A percentile compares a stretch with the other conserved stretches of the same genome.
These are phyloP conservation scores for Sebastes aleutianus DNA, from an alignment of 2,797 vertebrate genomes.

Conservation along the genomic window DNA sequence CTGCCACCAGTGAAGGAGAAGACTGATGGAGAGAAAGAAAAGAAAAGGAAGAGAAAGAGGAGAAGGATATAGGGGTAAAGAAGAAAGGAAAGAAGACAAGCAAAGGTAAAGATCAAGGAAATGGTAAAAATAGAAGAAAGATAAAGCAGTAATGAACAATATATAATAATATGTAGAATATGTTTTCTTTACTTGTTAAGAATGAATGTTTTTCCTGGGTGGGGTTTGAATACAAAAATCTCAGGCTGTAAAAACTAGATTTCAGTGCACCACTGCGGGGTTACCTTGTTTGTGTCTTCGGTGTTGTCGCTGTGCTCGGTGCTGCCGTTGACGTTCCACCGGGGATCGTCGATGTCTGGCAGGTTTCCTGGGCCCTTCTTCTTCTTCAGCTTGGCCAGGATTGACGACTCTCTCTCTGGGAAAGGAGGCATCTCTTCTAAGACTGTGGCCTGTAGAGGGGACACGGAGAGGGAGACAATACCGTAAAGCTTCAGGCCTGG, in stretches of 20 bases:
- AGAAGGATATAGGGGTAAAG: not conserved
- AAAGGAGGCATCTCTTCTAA: slow-evolving; percentile 98
- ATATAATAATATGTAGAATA: not conserved
- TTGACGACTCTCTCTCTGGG: slow-evolving; percentile 96
- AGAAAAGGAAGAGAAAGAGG: not conserved
- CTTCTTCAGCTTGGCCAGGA: slow-evolving; percentile 95
- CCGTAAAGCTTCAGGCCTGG: not conserved
- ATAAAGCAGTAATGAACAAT: not conserved
- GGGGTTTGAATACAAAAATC: not conserved
- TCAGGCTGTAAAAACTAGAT: no score
- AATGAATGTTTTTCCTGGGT: not conserved
- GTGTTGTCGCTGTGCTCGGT: slow-evolving; percentile 75
- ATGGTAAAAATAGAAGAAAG: not conserved
- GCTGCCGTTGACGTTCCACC: slow-evolving; percentile 87
- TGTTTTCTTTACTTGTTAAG: not conserved
- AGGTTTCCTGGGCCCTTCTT: slow-evolving; percentile 89
- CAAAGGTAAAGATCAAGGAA: slow-evolving; percentile 8
- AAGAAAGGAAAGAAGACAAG: slow-evolving; percentile 8
- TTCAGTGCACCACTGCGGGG: not conserved
- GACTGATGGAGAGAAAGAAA: slow-evolving; percentile 57
- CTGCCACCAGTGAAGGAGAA: slow-evolving; percentile 53
- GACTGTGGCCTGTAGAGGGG: slow-evolving; percentile 85
- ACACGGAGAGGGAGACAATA: not conserved
- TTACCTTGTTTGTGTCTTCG: slow-evolving; percentile 61
- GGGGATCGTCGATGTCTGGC: slow-evolving; percentile 67